Conservation (phyloP, 2,888 invertebrate genomes). For the Epinotia demarniana region DNA sequence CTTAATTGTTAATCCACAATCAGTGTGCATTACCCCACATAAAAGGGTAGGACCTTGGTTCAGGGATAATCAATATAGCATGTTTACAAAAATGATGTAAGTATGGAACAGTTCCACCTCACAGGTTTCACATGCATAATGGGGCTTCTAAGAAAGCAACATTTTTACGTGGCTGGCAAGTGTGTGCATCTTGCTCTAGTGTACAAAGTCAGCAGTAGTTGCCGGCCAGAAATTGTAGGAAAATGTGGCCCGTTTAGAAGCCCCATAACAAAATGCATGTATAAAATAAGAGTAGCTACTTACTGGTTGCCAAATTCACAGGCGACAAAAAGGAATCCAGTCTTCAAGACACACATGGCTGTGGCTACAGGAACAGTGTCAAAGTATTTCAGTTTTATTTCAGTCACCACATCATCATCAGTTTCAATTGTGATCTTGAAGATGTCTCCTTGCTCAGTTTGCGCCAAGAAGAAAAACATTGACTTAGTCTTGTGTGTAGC, state of each 20-base stretch:
- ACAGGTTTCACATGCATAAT: slow-evolving; percentile 63
- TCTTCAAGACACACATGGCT: slow-evolving; percentile 98
- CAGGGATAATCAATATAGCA: slow-evolving; percentile 81
- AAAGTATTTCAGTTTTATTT: slow-evolving; percentile 99
- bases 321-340: slow-evolving; percentile 99
- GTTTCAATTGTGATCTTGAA: slow-evolving; percentile 99
- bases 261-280: slow-evolving; percentile 26
- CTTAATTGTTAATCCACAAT: slow-evolving; percentile 75
- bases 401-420: slow-evolving; percentile 99
- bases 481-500: slow-evolving; percentile 99
- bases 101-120: slow-evolving; percentile 59
- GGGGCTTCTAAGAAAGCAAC: no score
- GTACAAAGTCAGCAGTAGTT: no score
- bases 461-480: slow-evolving; percentile 99
- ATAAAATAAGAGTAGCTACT: slow-evolving; percentile 79
- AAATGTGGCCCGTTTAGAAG: no score
- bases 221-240: no score
- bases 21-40: slow-evolving; percentile 86
- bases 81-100: slow-evolving; percentile 60
- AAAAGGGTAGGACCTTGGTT: slow-evolving; percentile 86
- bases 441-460: slow-evolving; percentile 96
- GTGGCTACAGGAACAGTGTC: slow-evolving; percentile 99
- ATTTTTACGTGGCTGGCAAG: no score
- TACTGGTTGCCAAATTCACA: slow-evolving; percentile 99
- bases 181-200: no score